phyloP scores from a whole-genome alignment of 2,113 vertebrate species.

The Nannospalax galili region DNA sequence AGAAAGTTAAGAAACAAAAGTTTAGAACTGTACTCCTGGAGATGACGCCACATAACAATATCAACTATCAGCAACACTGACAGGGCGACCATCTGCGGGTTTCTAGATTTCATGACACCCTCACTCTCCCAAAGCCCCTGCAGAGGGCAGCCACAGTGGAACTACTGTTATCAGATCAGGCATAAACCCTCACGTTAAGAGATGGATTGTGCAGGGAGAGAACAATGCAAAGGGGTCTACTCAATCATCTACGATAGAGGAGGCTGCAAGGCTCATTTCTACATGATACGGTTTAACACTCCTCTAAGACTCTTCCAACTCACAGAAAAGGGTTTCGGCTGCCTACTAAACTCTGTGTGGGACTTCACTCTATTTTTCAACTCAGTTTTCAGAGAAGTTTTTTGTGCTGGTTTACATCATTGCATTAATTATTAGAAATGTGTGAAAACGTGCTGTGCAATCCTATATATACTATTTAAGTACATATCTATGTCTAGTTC shows the following conservation, averaged over 20 bases:
- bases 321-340: neutral
- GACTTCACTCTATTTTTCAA: neutral
- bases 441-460: neutral
- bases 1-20: neutral
- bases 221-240: neutral
- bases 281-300: neutral
- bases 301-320: neutral
- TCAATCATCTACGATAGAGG: neutral
- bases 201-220: neutral
- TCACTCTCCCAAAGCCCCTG: neutral
- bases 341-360: neutral
- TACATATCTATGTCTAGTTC: neutral
- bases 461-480: neutral
- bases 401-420: neutral
- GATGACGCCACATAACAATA: neutral
- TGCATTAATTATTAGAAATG: neutral
- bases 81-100: neutral
- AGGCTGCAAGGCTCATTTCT: neutral
- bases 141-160: neutral
- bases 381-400: neutral
- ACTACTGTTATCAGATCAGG: neutral
- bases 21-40: neutral
- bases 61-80: neutral
- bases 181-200: neutral
- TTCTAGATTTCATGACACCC: neutral